Base-by-base conservation (phyloP, 2,888 invertebrate genomes). In the Hirtodrosophila alboralis region DNA sequence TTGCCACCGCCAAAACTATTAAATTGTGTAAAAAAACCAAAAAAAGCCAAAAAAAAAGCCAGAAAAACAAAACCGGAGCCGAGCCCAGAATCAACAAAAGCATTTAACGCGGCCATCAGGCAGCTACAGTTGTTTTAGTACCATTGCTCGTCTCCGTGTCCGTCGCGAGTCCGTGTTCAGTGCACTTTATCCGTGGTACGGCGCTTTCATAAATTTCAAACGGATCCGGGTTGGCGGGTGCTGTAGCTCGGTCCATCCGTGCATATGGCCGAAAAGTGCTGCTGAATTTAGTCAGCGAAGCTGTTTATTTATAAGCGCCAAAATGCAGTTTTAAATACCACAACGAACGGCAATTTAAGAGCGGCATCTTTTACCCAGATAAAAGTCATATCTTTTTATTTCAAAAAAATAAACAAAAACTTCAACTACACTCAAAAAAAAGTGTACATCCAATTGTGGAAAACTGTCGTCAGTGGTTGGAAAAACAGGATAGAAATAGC, bases 61-160 rank as follows among this genome's bases (percentile, higher is more conserved):
- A n/a, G n/a, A n/a, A n/a, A n/a, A n/a, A n/a, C n/a, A 34, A 14
- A 4, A n/a, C 52, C 52, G 51, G 49, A 56, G 54, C 61, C 54
- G 65, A 65, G 80, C 68, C 75, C 74, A 79, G 66, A 75, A 75
- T 84, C 83, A 80, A 80, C 80, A 84, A 83, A 80, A 83, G 80
- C 83, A 83, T 81, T 84, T 80, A 79, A 80, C 80, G 79, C 75
- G 77, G 61, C 65, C 71, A 65, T 71, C 78, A 66, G 76, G 65
- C 78, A 76, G 71, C 74, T 81, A 76, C 79, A 79, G 75, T 79
- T 78, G 79, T 78, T 81, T 79, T 81, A 78, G 78, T 66, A 57
- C 72, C 67, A 48, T 28, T 8, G 33, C 27, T 16, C 27, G 16
- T 14, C 10, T n/a, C 37, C 10, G 18, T 31, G 5, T n/a, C 21